phyloP scores from a whole-genome alignment of 1,140 invertebrate species.

The Papilio helenus region DNA sequence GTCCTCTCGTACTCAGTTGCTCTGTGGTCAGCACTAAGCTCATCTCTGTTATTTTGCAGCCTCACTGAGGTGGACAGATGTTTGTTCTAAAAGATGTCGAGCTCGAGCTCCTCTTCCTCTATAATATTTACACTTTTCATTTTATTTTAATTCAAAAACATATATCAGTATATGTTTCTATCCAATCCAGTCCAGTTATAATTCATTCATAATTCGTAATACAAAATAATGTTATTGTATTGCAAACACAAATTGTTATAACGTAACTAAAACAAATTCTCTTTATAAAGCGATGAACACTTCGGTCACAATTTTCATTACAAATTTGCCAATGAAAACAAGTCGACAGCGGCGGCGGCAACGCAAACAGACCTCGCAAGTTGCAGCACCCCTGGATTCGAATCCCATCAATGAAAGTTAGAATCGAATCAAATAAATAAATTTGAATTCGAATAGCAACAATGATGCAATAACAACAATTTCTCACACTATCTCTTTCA shows the following conservation, averaged over 20 bases:
- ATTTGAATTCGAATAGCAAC: too few species aligned
- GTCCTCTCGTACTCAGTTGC: background rate
- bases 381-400: background rate
- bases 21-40: background rate
- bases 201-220: background rate
- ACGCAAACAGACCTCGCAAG: background rate
- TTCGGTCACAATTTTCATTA: constrained; percentile 23
- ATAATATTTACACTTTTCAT: background rate
- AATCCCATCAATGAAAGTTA: too few species aligned
- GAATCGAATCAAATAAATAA: too few species aligned
- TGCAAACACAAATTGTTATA: background rate
- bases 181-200: too few species aligned
- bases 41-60: background rate
- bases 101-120: background rate
- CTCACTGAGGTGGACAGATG: background rate
- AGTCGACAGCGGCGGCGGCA: constrained; percentile 1
- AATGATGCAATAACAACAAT: too few species aligned
- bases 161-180: too few species aligned
- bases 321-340: constrained; percentile 11
- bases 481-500: too few species aligned
- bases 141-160: background rate
- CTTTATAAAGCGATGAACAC: background rate
- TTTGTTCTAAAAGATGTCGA: constrained; percentile 28
- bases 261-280: background rate
- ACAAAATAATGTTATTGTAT: background rate